Evolutionary conservation across 1,140 invertebrate genomes (phyloP).

Genomic region (Tenebrio molitor): DNA sequence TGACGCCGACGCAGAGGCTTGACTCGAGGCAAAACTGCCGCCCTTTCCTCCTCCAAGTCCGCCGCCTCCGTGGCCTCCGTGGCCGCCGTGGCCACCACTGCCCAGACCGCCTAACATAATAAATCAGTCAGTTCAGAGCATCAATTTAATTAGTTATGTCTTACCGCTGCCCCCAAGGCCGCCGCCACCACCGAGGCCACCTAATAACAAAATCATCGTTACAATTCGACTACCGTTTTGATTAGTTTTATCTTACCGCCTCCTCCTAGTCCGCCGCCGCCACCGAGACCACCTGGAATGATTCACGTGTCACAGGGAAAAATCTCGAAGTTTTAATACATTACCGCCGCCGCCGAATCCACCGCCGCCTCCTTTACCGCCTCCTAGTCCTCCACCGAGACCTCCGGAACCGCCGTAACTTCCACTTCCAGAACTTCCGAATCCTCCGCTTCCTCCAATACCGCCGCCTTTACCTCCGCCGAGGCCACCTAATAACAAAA

Average conservation of each 20-base stretch:
- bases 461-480: background rate
- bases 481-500: background rate
- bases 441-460: background rate
- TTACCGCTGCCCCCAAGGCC: background rate
- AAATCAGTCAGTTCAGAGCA: no score
- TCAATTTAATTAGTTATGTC: no score
- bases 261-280: background rate
- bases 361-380: slow-evolving; percentile 30
- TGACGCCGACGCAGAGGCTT: slow-evolving; percentile 15
- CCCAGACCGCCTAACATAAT: background rate
- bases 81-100: no score
- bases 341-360: background rate
- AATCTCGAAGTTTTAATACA: no score
- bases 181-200: background rate
- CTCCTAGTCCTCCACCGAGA: slow-evolving; percentile 9
- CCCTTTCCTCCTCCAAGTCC: no score
- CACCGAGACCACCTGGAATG: background rate
- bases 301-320: no score
- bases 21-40: background rate
- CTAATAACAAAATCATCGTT: background rate
- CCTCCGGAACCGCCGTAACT: slow-evolving; percentile 2
- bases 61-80: background rate
- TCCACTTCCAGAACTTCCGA: background rate
- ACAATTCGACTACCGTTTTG: no score
- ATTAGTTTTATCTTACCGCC: background rate